phyloP scores from a whole-genome alignment of 1,140 invertebrate species.

The Papilio aristodemus region DNA sequence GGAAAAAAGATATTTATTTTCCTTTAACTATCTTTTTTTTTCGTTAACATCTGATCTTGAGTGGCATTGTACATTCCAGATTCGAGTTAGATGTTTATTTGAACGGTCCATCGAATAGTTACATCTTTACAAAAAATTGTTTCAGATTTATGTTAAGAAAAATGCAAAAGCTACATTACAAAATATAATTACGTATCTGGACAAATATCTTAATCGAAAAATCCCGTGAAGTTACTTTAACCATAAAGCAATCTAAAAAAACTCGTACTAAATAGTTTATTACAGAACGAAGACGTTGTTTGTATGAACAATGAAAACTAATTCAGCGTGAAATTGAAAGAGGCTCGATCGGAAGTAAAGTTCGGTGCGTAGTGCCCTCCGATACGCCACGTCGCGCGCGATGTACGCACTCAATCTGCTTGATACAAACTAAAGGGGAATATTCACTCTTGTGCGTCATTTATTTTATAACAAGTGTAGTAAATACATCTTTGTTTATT shows the following conservation, averaged over 20 bases:
- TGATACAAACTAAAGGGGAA: constrained; percentile 1
- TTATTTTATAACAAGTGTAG: background rate
- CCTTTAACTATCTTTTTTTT: too few species aligned
- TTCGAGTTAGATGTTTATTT: too few species aligned
- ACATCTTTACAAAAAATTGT: too few species aligned
- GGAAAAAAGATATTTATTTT: too few species aligned
- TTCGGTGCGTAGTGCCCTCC: background rate
- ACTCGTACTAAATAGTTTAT: constrained; percentile 9
- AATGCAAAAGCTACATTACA: too few species aligned
- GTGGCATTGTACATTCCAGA: too few species aligned
- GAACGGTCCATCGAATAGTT: too few species aligned
- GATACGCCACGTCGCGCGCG: background rate
- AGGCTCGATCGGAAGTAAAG: constrained; percentile 4
- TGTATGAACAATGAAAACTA: constrained; percentile 12
- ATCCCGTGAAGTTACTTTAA: background rate
- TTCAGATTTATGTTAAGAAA: too few species aligned
- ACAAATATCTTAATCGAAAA: too few species aligned
- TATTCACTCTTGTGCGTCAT: background rate
- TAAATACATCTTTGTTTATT: background rate
- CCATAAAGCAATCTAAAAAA: background rate
- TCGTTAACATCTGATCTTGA: too few species aligned
- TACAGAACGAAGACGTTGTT: constrained; percentile 9
- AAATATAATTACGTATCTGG: too few species aligned
- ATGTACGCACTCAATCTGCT: constrained; percentile 15
- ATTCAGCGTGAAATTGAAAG: constrained; percentile 21